A percentile compares a stretch with the other conserved stretches of the same genome.
These are phyloP conservation scores for Corythornis vintsioides DNA, from an alignment of 2,113 vertebrate genomes.

Conservation along the genomic window DNA sequence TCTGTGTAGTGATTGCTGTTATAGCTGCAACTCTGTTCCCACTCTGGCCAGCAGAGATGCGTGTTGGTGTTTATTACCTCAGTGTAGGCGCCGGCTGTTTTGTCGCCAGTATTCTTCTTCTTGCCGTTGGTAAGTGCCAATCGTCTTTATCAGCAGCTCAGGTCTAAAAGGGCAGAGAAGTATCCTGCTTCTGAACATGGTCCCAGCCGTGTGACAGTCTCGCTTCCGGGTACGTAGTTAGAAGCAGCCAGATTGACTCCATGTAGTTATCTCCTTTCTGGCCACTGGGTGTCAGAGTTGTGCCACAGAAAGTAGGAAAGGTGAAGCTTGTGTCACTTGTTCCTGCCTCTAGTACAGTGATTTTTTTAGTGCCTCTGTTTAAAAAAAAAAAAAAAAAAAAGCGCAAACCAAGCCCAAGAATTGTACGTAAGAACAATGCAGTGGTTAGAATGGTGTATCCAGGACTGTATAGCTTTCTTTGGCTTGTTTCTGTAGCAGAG, in stretches of 20 bases:
- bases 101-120: slow-evolving; percentile 95
- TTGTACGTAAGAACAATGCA: neutral
- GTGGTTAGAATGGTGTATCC: neutral
- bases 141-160: neutral
- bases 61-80: slow-evolving; percentile 97
- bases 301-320: neutral
- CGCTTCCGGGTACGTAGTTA: no score
- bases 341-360: neutral
- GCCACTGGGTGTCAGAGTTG: slow-evolving; percentile 43
- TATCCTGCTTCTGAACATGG: no score
- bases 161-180: fast-evolving
- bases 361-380: neutral
- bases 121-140: slow-evolving; percentile 90
- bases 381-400: no score
- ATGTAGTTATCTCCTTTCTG: neutral
- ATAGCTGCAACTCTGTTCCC: slow-evolving; percentile 98
- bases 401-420: neutral
- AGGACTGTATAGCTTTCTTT: neutral
- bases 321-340: fast-evolving
- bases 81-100: slow-evolving; percentile 98
- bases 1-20: slow-evolving; percentile 88
- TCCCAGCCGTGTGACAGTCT: fast-evolving
- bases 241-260: neutral
- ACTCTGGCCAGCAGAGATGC: slow-evolving; percentile 98
- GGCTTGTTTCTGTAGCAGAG: neutral